Evolutionary conservation across 2,113 vertebrate species (phyloP).

Genomic region (Terrapene triunguis): DNA sequence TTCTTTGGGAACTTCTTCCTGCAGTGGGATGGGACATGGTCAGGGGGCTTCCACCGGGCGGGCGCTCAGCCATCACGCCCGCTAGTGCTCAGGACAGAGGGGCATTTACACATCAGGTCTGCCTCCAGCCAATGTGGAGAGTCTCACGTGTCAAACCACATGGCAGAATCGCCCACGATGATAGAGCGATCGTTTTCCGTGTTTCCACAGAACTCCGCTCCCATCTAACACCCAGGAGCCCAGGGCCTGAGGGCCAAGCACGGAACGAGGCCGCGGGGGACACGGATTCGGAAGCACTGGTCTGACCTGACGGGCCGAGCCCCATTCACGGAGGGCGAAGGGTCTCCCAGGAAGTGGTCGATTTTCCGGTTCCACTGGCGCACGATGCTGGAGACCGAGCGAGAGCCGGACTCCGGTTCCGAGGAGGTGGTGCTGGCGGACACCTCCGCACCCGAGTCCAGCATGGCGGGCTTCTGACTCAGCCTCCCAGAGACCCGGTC

Average conservation of each 20-base stretch:
- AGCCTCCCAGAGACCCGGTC: slow-evolving; percentile 89
- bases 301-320: slow-evolving; percentile 79
- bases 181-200: rapidly evolving
- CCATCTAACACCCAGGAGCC: not conserved
- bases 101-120: too few relatives aligned
- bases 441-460: slow-evolving; percentile 90
- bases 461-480: slow-evolving; percentile 72
- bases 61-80: too few relatives aligned
- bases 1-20: slow-evolving; percentile 94
- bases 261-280: not conserved
- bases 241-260: not conserved
- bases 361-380: slow-evolving; percentile 96
- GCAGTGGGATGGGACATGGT: slow-evolving; percentile 6
- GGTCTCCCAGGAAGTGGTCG: slow-evolving; percentile 88
- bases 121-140: not conserved
- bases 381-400: slow-evolving; percentile 93
- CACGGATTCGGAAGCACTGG: not conserved
- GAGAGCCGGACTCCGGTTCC: slow-evolving; percentile 84
- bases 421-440: slow-evolving; percentile 92
- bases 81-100: not conserved
- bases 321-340: slow-evolving; percentile 76
- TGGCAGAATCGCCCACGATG: not conserved
- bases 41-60: not conserved
- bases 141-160: not conserved
- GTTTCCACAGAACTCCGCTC: not conserved